These are phyloP conservation scores for Drosophila kanapiae DNA, from an alignment of 1,140 invertebrate species.

Conservation along the genomic window DNA sequence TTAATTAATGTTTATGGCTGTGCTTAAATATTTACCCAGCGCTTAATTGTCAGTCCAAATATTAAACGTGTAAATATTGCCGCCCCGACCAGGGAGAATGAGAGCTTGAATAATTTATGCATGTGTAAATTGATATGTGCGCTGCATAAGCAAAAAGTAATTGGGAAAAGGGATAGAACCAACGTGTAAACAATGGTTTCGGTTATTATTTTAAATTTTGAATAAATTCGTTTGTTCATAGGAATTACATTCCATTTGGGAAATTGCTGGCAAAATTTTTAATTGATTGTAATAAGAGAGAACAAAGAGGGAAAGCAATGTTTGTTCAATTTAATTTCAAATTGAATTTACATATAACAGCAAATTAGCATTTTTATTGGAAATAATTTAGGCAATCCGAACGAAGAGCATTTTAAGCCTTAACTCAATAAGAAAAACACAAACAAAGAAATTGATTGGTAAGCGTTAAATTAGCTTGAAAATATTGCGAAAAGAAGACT, in stretches of 20 bases:
- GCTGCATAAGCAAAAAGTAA: conserved; percentile 32
- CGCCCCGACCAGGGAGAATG: conserved; percentile 2
- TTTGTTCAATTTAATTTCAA: conserved; percentile 9
- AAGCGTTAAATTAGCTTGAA: background rate
- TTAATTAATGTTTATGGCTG: conserved; percentile 64
- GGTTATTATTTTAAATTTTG: conserved; percentile 21
- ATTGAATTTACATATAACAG: conserved; percentile 1
- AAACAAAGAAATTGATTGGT: background rate
- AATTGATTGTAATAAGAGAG: background rate
- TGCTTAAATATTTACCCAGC: conserved; percentile 56
- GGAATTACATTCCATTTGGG: conserved; percentile 10
- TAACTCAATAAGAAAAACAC: background rate
- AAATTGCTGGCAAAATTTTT: background rate
- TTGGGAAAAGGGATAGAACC: conserved; percentile 19
- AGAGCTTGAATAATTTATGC: conserved; percentile 55
- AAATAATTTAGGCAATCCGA: background rate
- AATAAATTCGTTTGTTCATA: background rate
- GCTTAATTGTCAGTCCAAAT: conserved; percentile 66
- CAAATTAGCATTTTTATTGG: conserved; percentile 15
- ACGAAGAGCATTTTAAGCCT: background rate
- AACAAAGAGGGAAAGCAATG: background rate
- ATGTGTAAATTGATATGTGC: conserved; percentile 48
- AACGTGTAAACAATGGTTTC: conserved; percentile 41
- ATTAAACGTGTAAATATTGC: conserved; percentile 51
- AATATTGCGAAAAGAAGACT: background rate